Evolutionary conservation across 2,113 vertebrate species (phyloP), one percentile per base, ranked within the genome.

Genomic region (Actinemys pallida): DNA sequence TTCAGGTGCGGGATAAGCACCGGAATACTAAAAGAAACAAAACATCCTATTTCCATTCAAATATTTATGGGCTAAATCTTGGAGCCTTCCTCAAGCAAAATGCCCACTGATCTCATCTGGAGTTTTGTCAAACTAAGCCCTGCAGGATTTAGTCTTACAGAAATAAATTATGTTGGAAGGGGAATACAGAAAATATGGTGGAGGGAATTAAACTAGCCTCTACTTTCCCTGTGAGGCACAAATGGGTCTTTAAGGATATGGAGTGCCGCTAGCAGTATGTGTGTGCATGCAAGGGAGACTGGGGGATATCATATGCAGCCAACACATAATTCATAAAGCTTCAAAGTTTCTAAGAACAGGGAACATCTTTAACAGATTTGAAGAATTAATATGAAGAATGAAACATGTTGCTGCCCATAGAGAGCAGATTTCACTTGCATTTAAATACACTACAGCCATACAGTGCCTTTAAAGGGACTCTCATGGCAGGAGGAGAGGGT

Each of bases 131-230:
- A 35, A 86, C 91, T 47, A 81, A 85, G 89, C 91, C 62, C 0
- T 56, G 78, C 93, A 92, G 94, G 96, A 93, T 0, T 56, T 49
- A 92, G 86, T 95, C 89, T 91, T 62, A 81, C 72, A 94, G 95
- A 94, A 96, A 94, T 95, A 94, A 94, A 96, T 94, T n/a, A 8
- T 0, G 0, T 56, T 69, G 69, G 88, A 49, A 90, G 59, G 24
- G 47, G 93, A 89, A 93, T 89, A 35, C 39, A 76, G 93, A 96
- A 96, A 97, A 93, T 82, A 22, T 72, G 65, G 65, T 39, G 19
- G 35, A 22, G 76, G 84, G 83, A 90, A 90, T 87, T 88, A 80
- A 96, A 97, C 92, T 80, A 69, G 52, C 93, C 93, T 93, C 93
- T 69, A 9, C 76, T 82, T 94, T 92, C 84, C 93, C 83, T 80